These are phyloP conservation scores for Crocuta crocuta DNA, from an alignment of 2,113 vertebrate species.

Conservation along the genomic window DNA sequence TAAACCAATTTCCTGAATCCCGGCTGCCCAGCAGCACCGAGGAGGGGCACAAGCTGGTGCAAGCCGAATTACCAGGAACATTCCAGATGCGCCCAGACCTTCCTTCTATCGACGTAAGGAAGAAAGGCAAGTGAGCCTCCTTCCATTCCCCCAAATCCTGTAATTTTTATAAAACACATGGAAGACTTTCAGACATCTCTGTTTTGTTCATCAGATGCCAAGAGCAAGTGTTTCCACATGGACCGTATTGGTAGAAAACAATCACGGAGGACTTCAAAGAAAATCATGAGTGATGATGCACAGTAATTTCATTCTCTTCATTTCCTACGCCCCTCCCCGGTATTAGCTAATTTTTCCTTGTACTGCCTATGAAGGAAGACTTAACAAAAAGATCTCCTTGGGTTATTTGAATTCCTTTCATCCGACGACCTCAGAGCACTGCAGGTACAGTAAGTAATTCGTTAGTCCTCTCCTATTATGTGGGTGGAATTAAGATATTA, in stretches of 20 bases:
- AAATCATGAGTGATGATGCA: background rate
- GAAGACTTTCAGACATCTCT: background rate
- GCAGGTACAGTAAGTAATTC: background rate
- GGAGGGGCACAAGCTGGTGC: rapidly evolving
- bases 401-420: conserved; percentile 56
- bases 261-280: conserved; percentile 41
- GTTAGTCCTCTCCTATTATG: background rate
- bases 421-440: background rate
- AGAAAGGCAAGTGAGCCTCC: background rate
- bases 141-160: background rate
- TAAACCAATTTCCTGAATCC: background rate
- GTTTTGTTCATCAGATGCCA: background rate
- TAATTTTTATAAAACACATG: background rate
- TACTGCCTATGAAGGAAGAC: background rate
- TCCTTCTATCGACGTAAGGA: background rate
- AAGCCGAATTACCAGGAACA: background rate
- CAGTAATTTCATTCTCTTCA: background rate
- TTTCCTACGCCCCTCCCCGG: background rate
- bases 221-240: background rate
- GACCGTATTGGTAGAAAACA: conserved; percentile 4
- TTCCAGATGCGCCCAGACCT: background rate
- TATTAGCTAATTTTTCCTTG: background rate
- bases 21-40: background rate
- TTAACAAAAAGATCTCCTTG: background rate
- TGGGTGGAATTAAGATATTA: conserved; percentile 24